These are phyloP conservation scores for Cheiracanthium punctorium DNA, from an alignment of 2,888 invertebrate genomes.

Conservation along the genomic window DNA sequence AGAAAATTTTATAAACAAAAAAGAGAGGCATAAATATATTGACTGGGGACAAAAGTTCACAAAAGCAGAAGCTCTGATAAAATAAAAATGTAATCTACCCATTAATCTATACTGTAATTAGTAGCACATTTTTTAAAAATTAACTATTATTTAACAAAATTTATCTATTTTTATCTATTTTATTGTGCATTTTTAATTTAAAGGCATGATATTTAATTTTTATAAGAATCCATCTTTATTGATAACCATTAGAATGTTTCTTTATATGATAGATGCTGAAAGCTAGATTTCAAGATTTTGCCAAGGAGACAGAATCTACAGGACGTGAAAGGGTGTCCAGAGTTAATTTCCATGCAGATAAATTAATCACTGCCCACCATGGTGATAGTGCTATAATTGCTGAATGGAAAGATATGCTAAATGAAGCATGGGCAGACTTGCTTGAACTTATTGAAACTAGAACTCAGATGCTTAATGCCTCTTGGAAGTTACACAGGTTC, in stretches of 20 bases:
- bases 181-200: too few species aligned
- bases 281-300: slow-evolving; percentile 99
- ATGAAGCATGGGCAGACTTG: slow-evolving; percentile 99
- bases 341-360: slow-evolving; percentile 97
- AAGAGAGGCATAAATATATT: too few species aligned
- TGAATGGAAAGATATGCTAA: slow-evolving; percentile 98
- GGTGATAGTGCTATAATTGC: slow-evolving; percentile 98
- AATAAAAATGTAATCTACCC: too few species aligned
- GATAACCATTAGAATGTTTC: too few species aligned
- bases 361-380: slow-evolving; percentile 95
- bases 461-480: slow-evolving; percentile 89
- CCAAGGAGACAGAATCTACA: slow-evolving; percentile 95
- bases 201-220: background rate
- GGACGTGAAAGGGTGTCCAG: slow-evolving; percentile 96
- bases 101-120: too few species aligned
- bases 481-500: slow-evolving; percentile 98
- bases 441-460: slow-evolving; percentile 97
- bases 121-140: too few species aligned
- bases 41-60: too few species aligned
- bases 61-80: too few species aligned
- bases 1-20: too few species aligned
- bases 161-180: background rate
- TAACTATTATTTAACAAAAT: too few species aligned
- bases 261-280: slow-evolving; percentile 91
- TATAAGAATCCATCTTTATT: background rate